Base-by-base conservation (phyloP, 2,797 vertebrate genomes). In the Myotis planiceps region DNA sequence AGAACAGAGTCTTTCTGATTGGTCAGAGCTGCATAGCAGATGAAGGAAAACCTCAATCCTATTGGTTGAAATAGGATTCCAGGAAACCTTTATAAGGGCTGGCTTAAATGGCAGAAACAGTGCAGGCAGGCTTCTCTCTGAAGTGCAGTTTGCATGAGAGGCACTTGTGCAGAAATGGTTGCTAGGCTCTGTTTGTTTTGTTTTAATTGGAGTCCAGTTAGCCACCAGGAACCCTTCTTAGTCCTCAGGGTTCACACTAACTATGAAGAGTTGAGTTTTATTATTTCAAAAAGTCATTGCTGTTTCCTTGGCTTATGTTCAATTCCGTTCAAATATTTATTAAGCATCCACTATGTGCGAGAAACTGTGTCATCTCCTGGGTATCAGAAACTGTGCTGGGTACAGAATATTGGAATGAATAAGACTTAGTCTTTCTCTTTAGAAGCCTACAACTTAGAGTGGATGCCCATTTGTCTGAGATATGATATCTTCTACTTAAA, bases 241-340 rank as follows among this genome's bases (percentile, higher is more conserved):
- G 42, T 47, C 42, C 71, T 74, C 42, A 49, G 42, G 7, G 29
- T 74, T 74, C 29, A 47, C 27, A 74, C 42, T 74, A 74, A 55
- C 25, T 72, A 55, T 65, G 58, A 88, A 95, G 82, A 72, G 10
- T 66, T 78, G 51, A 55, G 9, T 68, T 94, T 96, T 85, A 83
- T 92, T 89, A 71, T 51, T 94, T 93, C n/a, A 90, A 37, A 83
- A 78, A 45, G 34, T 51, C 47, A 65, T 72, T 87, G 23, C 49
- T 84, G 2, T 93, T 94, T 92, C 81, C 53, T 78, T 96, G 34
- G 29, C 18, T 78, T 82, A 27, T 58, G 13, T 85, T 91, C 80
- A 83, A 4, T 85, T 88, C 27, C 65, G 8, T 74, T 74, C 68
- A 95, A 88, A 78, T 32, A 80, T 69, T 66, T 76, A 55, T 66